Evolutionary conservation across 2,797 vertebrate species (phyloP), one percentile per base, ranked within the genome.

Genomic region (Coendou prehensilis): DNA sequence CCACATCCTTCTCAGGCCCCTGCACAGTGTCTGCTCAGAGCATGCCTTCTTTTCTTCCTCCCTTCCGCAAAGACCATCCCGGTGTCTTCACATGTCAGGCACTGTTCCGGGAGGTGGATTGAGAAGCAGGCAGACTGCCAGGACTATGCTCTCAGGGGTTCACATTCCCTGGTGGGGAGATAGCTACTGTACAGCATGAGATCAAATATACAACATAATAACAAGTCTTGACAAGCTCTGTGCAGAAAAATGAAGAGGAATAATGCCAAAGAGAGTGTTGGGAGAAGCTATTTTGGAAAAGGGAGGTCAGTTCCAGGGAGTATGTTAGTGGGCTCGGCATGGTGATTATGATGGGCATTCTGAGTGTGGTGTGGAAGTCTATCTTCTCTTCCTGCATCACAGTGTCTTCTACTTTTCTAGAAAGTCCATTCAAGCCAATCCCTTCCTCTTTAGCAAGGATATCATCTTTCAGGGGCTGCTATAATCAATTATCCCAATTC

Each of bases 261-360:
- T 45, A 45, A 85, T 56, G 22, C 4, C 9, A 22, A 3, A 20
- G 56, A 79, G 50, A 18, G 30, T 20, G 7, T 61, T 50, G 23
- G 10, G 17, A 64, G 63, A 76, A 50, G 30, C 28, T 82, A 15
- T 88, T 93, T 91, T n/a, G 47, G 37, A 79, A 41, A 93, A 30
- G 3, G 80, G 47, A 18, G 15, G 28, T 2, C 3, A 1, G 30
- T 2, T 6, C n/a, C 4, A 28, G 33, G 4, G 9, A 45, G 54
- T 20, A 5, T 33, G 30, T 7, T 2, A 50, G 22, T 33, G 15
- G 37, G 10, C 23, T 41, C 37, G 54, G 52, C 14, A 0, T 2
- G 23, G 33, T 52, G 57, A 23, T 47, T 56, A 5, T 57, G n/a
- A 41, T n/a, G 28, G 54, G 13, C 0, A 0, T 41, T 28, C 18